Percentiles rank a stretch among this genome's conserved stretches.
phyloP scores from a whole-genome alignment of 2,113 vertebrate genomes.

The Thalassarche chlororhynchos region DNA sequence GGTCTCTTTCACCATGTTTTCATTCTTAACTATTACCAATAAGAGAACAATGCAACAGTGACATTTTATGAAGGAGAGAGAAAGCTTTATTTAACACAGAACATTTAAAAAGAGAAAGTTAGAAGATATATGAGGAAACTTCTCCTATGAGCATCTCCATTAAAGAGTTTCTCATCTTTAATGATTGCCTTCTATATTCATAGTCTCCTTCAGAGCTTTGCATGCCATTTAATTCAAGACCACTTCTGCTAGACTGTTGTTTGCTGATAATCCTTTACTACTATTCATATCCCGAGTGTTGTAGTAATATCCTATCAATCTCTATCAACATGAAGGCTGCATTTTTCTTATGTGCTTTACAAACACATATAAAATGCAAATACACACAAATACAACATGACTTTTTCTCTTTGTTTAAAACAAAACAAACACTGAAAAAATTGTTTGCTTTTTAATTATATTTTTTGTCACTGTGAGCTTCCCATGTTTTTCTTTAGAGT shows the following conservation, averaged over 20 bases:
- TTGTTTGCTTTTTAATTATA: neutral
- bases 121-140: neutral
- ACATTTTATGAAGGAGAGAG: neutral
- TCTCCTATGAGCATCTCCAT: neutral
- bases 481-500: neutral
- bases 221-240: conserved; percentile 8
- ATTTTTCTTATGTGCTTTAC: neutral
- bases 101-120: neutral
- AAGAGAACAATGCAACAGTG: neutral
- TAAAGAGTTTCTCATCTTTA: neutral
- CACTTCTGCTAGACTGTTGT: neutral
- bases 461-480: neutral
- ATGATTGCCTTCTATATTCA: neutral
- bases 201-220: neutral
- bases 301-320: neutral
- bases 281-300: neutral
- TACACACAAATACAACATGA: neutral
- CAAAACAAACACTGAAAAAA: neutral
- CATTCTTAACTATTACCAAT: neutral
- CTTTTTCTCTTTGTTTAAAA: neutral
- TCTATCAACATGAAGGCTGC: neutral
- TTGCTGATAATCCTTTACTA: neutral
- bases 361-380: neutral
- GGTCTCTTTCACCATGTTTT: neutral
- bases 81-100: neutral